Percentiles rank a stretch among this genome's conserved stretches.
Conservation (phyloP, 1,140 invertebrate species). For the Drosophila biarmipes region DNA sequence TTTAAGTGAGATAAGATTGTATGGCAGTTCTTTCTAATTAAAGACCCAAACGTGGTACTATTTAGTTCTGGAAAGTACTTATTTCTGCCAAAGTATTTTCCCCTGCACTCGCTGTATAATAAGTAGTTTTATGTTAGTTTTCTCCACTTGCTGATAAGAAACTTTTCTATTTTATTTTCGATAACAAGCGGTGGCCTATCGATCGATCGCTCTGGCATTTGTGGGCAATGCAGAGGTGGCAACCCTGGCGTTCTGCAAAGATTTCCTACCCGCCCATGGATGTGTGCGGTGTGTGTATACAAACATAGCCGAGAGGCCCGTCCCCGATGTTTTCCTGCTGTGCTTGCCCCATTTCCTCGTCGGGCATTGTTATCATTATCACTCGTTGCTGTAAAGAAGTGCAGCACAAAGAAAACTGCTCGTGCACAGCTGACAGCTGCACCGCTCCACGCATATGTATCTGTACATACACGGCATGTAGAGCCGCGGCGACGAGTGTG, state of each 20-base stretch:
- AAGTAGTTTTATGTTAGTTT: conserved; percentile 1
- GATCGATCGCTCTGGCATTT: conserved; percentile 1
- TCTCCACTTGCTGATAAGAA: conserved; percentile 12
- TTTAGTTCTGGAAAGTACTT: background rate
- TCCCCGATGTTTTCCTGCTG: conserved; percentile 19
- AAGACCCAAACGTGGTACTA: conserved; percentile 3
- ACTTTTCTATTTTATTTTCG: background rate
- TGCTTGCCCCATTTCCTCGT: conserved; percentile 50
- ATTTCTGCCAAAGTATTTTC: background rate
- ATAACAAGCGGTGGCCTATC: conserved; percentile 5
- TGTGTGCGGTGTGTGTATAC: background rate
- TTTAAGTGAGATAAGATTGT: conserved; percentile 6
- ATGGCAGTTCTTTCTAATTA: background rate
- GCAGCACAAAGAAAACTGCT: conserved; percentile 69
- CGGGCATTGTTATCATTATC: conserved; percentile 69
- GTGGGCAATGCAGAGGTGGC: conserved; percentile 10
- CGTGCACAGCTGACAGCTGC: conserved; percentile 76
- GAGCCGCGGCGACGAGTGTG: conserved; percentile 24
- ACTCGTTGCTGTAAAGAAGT: conserved; percentile 44
- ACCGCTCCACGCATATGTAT: conserved; percentile 17
- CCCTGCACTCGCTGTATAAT: background rate
- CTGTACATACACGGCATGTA: conserved; percentile 4
- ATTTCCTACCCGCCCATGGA: conserved; percentile 16
- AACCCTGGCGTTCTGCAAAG: conserved; percentile 21
- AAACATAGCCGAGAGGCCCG: conserved; percentile 25